Evolutionary conservation across 2,888 invertebrate genomes (phyloP), one percentile per base, ranked within the genome.

Genomic region (Cerastis rubricosa): DNA sequence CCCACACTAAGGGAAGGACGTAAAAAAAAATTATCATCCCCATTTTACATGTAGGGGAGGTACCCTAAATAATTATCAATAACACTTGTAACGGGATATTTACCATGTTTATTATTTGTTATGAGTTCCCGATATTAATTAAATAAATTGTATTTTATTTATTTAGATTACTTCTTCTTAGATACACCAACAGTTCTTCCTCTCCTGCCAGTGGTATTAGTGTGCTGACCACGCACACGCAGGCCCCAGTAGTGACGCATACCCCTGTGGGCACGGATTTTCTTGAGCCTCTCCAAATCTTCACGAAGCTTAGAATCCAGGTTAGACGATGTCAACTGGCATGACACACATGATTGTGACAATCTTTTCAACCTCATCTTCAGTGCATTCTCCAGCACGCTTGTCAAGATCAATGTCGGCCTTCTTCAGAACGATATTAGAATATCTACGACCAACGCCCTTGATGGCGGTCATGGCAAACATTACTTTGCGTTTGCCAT

Each of bases 141-240:
- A 35, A 35, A 35, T 3, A 35, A 35, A 35, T 35, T 35, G n/a
- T 35, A 35, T 35, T 35, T 35, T 35, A 35, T 35, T 35, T 35
- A 92, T 91, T 92, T 88, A 94, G 91, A 97, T 98, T 99, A 99
- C 98, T 99, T 99, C 99, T 99, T 99, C 98, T 99, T 99, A 94
- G 99, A 99, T 92, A 99, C 99, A 99, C 99, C 99, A 92, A 99
- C 99, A 97, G 99, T 99, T 96, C 99, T 98, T 97, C 99, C 99
- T 97, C 99, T 98, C 95, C 99, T 98, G 92, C 99, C 99, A 89
- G 99, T 99, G 65, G 99, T 99, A 97, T 99, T 99, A 78, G 99
- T 99, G 95, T 99, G 99, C 96, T 99, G 99, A 97, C 99, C 99
- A 95, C 99, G 98, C 76, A 99, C 99, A 97, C 99, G 98, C 90